Conservation (phyloP, 2,888 invertebrate genomes). For the Lottia gigantea region DNA sequence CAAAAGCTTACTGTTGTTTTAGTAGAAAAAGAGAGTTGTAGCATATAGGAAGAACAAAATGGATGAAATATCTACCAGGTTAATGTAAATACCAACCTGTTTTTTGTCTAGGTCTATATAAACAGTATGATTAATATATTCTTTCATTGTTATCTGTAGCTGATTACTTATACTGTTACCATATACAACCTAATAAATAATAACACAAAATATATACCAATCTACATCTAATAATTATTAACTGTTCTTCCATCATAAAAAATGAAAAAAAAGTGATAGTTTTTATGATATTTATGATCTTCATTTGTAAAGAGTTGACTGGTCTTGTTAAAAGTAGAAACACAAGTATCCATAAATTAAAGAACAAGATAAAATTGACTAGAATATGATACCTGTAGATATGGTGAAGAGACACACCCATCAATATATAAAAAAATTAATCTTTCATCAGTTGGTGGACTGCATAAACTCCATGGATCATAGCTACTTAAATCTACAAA, state of each 20-base stretch:
- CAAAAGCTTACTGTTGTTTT: too few species aligned
- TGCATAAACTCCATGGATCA: constrained; percentile 54
- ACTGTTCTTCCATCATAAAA: too few species aligned
- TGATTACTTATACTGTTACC: constrained; percentile 47
- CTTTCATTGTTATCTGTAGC: constrained; percentile 47
- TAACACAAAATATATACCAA: constrained; percentile 7
- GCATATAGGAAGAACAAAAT: too few species aligned
- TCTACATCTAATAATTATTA: too few species aligned
- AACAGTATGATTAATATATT: constrained; percentile 51
- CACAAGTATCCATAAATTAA: too few species aligned
- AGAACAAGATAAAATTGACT: too few species aligned
- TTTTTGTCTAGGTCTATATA: constrained; percentile 36
- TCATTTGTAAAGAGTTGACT: too few species aligned
- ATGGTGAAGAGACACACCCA: constrained; percentile 57
- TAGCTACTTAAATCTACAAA: constrained; percentile 40
- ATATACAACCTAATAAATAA: constrained; percentile 48
- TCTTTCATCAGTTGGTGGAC: constrained; percentile 50
- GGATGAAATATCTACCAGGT: too few species aligned
- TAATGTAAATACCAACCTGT: constrained; percentile 32
- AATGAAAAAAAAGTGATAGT: too few species aligned
- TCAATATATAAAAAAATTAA: constrained; percentile 53
- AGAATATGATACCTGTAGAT: constrained; percentile 48
- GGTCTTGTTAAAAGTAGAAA: too few species aligned
- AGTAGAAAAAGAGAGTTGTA: too few species aligned
- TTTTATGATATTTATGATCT: too few species aligned